Conservation (phyloP, 2,888 invertebrate genomes). For the Eristalis pertinax region DNA sequence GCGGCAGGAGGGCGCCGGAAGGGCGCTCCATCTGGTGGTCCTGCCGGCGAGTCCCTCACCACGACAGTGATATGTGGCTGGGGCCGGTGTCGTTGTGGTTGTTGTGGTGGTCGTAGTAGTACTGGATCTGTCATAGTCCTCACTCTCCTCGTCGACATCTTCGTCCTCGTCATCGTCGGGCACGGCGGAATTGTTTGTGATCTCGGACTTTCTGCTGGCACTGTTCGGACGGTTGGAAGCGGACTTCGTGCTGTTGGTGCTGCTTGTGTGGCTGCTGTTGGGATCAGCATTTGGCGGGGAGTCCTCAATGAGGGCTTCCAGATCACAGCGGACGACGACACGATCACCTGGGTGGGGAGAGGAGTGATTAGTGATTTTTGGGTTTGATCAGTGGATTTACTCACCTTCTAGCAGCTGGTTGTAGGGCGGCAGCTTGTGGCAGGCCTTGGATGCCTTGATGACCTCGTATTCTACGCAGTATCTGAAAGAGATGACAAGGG, state of each 20-base stretch:
- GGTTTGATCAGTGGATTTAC: not conserved
- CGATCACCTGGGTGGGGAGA: constrained; percentile 84
- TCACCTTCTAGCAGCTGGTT: constrained; percentile 89
- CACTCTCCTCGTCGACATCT: constrained; percentile 46
- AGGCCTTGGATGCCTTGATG: constrained; percentile 90
- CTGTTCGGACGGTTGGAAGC: not conserved
- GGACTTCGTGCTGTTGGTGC: constrained; percentile 29
- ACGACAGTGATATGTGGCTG: constrained; percentile 84
- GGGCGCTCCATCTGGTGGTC: constrained; percentile 91
- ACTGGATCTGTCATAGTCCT: constrained; percentile 72
- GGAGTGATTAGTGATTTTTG: not conserved
- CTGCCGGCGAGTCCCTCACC: constrained; percentile 91
- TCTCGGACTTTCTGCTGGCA: constrained; percentile 64
- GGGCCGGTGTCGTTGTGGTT: constrained; percentile 74
- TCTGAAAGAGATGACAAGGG: constrained; percentile 83
- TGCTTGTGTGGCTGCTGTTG: constrained; percentile 15
- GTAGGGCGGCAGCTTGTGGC: constrained; percentile 88
- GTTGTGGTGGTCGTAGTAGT: constrained; percentile 74
- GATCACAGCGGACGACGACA: constrained; percentile 91
- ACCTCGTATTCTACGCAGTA: constrained; percentile 94
- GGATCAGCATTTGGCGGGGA: constrained; percentile 35
- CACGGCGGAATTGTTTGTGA: constrained; percentile 73
- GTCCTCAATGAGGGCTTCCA: constrained; percentile 87
- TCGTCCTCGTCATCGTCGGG: constrained; percentile 73
- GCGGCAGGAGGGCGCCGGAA: constrained; percentile 93